Base-by-base conservation (phyloP, 2,113 vertebrate genomes). In the Marmota monax region DNA sequence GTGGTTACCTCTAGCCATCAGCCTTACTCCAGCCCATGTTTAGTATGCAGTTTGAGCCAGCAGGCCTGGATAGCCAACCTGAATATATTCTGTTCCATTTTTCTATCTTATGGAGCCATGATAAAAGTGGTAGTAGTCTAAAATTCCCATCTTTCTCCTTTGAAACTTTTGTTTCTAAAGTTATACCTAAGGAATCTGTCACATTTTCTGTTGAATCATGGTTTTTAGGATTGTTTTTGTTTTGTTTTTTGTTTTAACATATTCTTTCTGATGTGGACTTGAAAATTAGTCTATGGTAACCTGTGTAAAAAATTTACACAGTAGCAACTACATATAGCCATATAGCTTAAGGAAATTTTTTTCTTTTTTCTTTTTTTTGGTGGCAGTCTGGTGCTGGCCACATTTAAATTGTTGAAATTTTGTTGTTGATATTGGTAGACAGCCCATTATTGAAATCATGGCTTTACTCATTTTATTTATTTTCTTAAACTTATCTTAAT, bases 11-110 rank as follows among this genome's bases (percentile, higher is more conserved):
- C 92, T 92, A 63, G 91, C 86, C 95, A 53, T 90, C 94, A 95
- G 98, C 97, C 97, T 98, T 98, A 97, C 45, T 96, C 84, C 96
- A 83, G 85, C 84, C 37, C 88, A 84, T 32, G 92, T 95, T 93
- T 73, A 94, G 84, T 95, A 29, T 58, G 32, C 96, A 97, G 7
- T 89, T 96, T 18, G 97, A 95, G 96, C 96, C 87, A 22, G 0
- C 90, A 96, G 96, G 97, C 97, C 97, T 53, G n/a, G 82, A 42
- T 89, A 9, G 0, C 96, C 76, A 93, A 78, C 45, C 86, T 77
- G 8, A 78, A 42, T 69, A 27, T 45, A 42, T 82, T 97, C 76
- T 88, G 76, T 87, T 82, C 84, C 92, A 90, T 79, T 89, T 96
- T 77, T 89, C 86, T 96, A 0, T 94, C 83, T 88, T 90, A 63